Conservation (phyloP, 2,888 invertebrate genomes). For the Amphipoea lucens region DNA sequence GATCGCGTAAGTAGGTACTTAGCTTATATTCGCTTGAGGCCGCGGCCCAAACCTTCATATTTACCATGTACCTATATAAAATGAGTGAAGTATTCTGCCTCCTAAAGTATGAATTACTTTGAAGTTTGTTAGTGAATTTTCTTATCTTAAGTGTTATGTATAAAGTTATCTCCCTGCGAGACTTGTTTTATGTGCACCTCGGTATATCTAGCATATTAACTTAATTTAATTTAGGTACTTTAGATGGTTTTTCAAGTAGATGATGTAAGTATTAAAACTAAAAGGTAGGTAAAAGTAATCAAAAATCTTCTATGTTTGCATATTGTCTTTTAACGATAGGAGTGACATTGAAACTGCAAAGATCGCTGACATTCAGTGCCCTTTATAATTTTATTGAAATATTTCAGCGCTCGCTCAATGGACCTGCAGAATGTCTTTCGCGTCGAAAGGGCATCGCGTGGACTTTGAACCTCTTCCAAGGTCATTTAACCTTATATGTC, state of each 20-base stretch:
- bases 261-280: background rate
- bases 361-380: constrained; percentile 45
- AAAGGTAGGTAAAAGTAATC: constrained; percentile 1
- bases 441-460: constrained; percentile 60
- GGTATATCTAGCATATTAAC: background rate
- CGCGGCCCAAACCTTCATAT: background rate
- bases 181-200: constrained; percentile 9
- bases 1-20: background rate
- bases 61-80: background rate
- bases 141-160: background rate
- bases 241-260: background rate
- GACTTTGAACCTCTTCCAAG: constrained; percentile 49
- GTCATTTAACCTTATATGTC: constrained; percentile 46
- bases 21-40: too few species aligned
- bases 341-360: constrained; percentile 38
- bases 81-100: background rate
- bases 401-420: constrained; percentile 52
- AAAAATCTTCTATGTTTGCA: background rate
- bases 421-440: constrained; percentile 62
- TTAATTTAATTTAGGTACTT: background rate
- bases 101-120: constrained; percentile 1
- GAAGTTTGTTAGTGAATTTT: constrained; percentile 13
- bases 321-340: constrained; percentile 10
- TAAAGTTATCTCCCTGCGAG: constrained; percentile 10
- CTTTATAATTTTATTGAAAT: constrained; percentile 60